A percentile compares a stretch with the other conserved stretches of the same genome.
Evolutionary conservation across 2,888 invertebrate genomes (phyloP).

Genomic region (Heliconius cydno): DNA sequence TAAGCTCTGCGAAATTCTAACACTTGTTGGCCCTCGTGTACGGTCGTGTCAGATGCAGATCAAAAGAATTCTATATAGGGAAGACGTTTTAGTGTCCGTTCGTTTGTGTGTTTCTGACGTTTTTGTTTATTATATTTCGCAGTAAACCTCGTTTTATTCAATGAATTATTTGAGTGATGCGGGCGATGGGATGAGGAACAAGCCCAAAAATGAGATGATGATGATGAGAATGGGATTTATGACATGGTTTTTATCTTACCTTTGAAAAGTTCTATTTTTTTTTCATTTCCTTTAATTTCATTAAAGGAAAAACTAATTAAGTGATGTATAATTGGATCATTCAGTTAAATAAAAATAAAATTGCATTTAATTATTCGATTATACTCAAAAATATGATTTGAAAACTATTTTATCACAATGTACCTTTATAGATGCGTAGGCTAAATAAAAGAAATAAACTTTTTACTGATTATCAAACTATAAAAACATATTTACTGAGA

Average conservation of each 20-base stretch:
- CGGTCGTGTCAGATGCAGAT: conserved; percentile 46
- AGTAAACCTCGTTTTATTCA: conserved; percentile 37
- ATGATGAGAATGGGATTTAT: no score
- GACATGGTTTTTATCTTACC: no score
- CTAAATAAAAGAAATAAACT: no score
- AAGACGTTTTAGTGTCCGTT: conserved; percentile 34
- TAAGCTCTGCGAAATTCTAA: conserved; percentile 37
- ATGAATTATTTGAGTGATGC: conserved; percentile 33
- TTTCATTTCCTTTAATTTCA: no score
- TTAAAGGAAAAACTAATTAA: no score
- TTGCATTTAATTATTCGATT: neutral
- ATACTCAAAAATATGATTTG: neutral
- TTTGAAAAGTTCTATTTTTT: no score
- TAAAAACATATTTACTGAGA: conserved; percentile 44
- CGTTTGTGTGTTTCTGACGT: conserved; percentile 39
- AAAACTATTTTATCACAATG: neutral
- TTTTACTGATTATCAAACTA: neutral
- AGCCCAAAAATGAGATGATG: no score
- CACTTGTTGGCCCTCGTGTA: conserved; percentile 44
- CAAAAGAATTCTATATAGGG: conserved; percentile 46
- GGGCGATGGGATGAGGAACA: neutral
- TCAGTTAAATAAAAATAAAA: neutral
- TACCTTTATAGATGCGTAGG: no score
- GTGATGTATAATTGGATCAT: no score
- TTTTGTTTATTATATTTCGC: conserved; percentile 46